phyloP scores from a whole-genome alignment of 2,797 vertebrate genomes.

The Spinus olivaceus region DNA sequence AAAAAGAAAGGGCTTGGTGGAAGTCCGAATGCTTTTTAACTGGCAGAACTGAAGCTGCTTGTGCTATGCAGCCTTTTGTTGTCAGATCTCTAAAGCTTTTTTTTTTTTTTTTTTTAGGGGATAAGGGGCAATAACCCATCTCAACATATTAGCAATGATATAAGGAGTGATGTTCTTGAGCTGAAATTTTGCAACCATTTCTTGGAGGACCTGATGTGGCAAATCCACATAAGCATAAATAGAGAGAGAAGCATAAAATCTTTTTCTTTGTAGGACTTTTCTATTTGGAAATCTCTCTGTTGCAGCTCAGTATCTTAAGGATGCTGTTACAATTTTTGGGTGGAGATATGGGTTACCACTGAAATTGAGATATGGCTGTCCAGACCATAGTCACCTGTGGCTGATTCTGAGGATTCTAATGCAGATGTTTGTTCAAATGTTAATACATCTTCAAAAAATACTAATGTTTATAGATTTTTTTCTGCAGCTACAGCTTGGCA shows the following conservation, averaged over 20 bases:
- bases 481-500: not conserved
- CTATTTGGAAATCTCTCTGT: not conserved
- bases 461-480: not conserved
- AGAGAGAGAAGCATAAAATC: not conserved
- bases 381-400: not conserved
- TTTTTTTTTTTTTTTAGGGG: not conserved
- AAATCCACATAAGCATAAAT: not conserved
- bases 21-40: constrained; percentile 24
- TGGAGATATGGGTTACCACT: not conserved
- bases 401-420: not conserved
- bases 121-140: not conserved
- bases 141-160: not conserved
- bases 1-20: constrained; percentile 39
- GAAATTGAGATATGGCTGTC: not conserved
- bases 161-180: not conserved
- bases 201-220: not conserved
- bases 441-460: not conserved
- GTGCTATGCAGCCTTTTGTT: not conserved
- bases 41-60: not conserved
- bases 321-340: not conserved
- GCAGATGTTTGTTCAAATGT: not conserved
- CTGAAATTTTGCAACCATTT: not conserved
- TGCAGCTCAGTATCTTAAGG: not conserved
- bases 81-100: not conserved
- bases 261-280: not conserved